phyloP scores from a whole-genome alignment of 2,797 vertebrate species.

The Anableps anableps region DNA sequence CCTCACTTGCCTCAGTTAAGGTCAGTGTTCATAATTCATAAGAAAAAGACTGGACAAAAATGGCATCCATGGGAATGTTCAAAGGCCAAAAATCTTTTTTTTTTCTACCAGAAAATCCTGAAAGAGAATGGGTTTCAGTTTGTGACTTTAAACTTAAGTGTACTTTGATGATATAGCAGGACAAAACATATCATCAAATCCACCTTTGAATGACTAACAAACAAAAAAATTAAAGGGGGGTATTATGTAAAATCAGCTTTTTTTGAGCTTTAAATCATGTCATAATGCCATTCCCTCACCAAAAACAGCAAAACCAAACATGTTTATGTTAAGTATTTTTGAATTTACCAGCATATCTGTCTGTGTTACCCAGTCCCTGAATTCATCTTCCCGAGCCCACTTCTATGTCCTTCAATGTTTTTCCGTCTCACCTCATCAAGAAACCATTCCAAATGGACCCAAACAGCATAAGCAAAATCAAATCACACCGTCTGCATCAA shows the following conservation, averaged over 20 bases:
- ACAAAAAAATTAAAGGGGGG: too few relatives aligned
- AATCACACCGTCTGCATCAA: conserved; percentile 80
- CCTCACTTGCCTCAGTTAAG: too few relatives aligned
- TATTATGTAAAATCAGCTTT: too few relatives aligned
- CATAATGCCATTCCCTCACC: too few relatives aligned
- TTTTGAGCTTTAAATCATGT: too few relatives aligned
- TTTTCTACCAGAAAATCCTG: not conserved
- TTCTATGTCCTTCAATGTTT: conserved; percentile 44
- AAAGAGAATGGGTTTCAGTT: not conserved
- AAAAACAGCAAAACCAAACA: too few relatives aligned
- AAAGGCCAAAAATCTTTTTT: not conserved
- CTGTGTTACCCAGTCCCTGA: conserved; percentile 28
- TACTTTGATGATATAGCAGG: not conserved
- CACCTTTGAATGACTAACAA: not conserved
- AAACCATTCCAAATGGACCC: conserved; percentile 68
- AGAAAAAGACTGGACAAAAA: not conserved
- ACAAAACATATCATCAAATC: not conserved
- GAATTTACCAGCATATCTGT: conserved; percentile 24
- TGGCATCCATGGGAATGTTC: not conserved
- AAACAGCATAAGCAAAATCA: conserved; percentile 75
- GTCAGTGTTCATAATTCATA: not conserved
- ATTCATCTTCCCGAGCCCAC: conserved; percentile 48
- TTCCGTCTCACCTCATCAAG: conserved; percentile 76
- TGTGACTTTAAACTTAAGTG: not conserved
- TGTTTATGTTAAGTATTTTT: conserved; percentile 19